These are phyloP conservation scores for Chouioia cunea DNA, from an alignment of 2,888 invertebrate genomes.

Conservation along the genomic window DNA sequence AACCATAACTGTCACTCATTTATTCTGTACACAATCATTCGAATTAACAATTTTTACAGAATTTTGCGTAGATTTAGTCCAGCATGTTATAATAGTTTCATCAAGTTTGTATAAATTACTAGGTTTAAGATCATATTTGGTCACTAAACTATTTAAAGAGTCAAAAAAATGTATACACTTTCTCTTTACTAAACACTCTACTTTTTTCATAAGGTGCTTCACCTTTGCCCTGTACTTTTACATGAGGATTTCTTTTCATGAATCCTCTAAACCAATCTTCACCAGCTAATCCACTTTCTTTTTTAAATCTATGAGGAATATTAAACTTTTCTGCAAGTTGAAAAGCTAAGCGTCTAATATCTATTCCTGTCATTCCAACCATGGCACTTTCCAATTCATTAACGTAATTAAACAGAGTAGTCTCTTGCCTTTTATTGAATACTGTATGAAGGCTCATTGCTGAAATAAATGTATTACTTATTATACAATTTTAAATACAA, in stretches of 20 bases:
- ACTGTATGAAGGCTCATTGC: constrained; percentile 19
- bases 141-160: neutral
- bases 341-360: constrained; percentile 27
- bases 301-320: constrained; percentile 32
- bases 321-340: constrained; percentile 22
- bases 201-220: too few species aligned
- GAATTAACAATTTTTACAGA: neutral
- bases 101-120: constrained; percentile 17
- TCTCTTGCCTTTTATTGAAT: constrained; percentile 18
- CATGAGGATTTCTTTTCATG: constrained; percentile 20
- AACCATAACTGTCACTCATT: constrained; percentile 52
- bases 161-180: constrained; percentile 15
- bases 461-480: neutral
- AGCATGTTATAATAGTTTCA: constrained; percentile 18
- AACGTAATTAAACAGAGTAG: constrained; percentile 16
- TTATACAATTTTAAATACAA: too few species aligned
- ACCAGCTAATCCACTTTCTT: constrained; percentile 12
- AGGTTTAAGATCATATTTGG: constrained; percentile 4
- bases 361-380: constrained; percentile 1
- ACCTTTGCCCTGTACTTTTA: constrained; percentile 4
- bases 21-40: neutral
- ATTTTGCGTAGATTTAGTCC: neutral
- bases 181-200: neutral
- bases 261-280: constrained; percentile 33
- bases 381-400: constrained; percentile 19